A percentile compares a stretch with the other conserved stretches of the same genome.
These are phyloP conservation scores for Pachyramphus minor DNA, from an alignment of 2,113 vertebrate genomes.

Conservation along the genomic window DNA sequence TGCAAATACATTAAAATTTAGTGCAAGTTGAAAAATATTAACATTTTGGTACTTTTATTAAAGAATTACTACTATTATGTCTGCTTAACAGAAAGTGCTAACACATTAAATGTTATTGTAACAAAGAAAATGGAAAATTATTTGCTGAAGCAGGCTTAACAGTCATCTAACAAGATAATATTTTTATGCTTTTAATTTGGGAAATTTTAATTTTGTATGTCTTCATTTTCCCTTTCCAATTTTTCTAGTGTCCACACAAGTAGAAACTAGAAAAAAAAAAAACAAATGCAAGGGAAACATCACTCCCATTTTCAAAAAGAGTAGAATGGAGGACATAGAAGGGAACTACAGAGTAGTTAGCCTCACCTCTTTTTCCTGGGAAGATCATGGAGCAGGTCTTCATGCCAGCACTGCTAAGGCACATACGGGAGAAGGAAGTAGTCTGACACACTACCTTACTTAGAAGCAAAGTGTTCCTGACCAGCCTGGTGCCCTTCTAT, in stretches of 20 bases:
- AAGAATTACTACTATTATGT: fast-evolving
- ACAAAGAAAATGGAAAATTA: neutral
- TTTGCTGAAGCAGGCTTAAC: neutral
- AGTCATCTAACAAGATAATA: neutral
- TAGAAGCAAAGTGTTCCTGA: neutral
- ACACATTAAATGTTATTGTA: neutral
- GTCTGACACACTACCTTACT: neutral
- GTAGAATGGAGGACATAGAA: neutral
- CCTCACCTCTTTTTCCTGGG: neutral
- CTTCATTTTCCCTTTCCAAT: neutral
- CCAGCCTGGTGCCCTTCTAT: neutral
- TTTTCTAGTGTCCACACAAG: neutral
- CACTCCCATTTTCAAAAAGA: neutral
- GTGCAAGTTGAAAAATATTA: neutral
- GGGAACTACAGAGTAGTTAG: too few species aligned
- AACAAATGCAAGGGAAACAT: fast-evolving
- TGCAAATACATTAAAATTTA: neutral
- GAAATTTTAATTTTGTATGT: neutral
- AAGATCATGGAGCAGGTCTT: neutral
- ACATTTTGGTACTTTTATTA: neutral
- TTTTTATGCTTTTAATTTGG: neutral
- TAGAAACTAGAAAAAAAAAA: neutral
- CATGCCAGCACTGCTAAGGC: neutral
- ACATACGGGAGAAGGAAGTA: too few species aligned
- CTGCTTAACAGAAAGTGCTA: neutral